phyloP scores from a whole-genome alignment of 1,140 invertebrate genomes.

The Drosophila kohkoa region DNA sequence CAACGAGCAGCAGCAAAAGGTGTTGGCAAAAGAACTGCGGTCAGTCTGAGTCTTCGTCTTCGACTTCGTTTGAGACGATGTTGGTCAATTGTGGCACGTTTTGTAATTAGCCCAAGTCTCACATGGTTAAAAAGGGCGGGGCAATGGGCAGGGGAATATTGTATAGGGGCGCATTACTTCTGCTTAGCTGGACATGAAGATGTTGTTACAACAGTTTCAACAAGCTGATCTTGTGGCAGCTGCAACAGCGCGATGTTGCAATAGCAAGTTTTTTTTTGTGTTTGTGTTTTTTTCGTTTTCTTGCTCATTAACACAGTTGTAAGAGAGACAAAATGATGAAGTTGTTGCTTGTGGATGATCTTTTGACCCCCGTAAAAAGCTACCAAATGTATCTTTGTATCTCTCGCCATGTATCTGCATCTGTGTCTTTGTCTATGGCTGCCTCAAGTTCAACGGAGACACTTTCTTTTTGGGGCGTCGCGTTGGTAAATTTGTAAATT shows the following conservation, averaged over 20 bases:
- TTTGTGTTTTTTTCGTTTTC: too few species aligned
- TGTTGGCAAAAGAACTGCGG: constrained; percentile 44
- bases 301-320: constrained; percentile 37
- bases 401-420: constrained; percentile 3
- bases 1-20: constrained; percentile 36
- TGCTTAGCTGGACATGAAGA: constrained; percentile 20
- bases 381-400: constrained; percentile 8
- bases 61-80: neutral
- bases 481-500: constrained; percentile 53
- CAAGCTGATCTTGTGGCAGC: constrained; percentile 28
- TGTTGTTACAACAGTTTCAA: constrained; percentile 35
- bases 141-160: constrained; percentile 1
- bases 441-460: constrained; percentile 31
- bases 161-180: constrained; percentile 30
- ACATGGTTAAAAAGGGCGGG: constrained; percentile 11
- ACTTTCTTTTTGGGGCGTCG: constrained; percentile 50
- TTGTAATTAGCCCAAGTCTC: constrained; percentile 37
- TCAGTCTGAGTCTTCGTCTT: constrained; percentile 16
- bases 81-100: constrained; percentile 19
- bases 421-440: neutral
- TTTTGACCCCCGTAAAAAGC: constrained; percentile 12
- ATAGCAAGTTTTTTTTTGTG: constrained; percentile 3
- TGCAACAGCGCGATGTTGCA: constrained; percentile 35
- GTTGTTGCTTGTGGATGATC: constrained; percentile 9
- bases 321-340: neutral